Evolutionary conservation across 2,888 invertebrate species (phyloP).

Genomic region (Hipparchia sbordonii): DNA sequence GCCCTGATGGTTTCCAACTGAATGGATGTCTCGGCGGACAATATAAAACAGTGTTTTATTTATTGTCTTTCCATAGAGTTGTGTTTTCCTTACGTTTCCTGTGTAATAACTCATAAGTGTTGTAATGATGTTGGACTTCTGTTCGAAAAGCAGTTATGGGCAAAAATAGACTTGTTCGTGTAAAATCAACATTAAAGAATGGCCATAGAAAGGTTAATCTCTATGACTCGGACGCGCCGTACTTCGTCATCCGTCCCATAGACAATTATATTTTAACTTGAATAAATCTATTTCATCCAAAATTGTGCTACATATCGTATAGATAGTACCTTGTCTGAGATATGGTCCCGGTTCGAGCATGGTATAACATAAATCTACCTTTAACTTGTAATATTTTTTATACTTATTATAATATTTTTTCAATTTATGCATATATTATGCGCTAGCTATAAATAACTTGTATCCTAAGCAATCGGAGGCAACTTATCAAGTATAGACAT

Average conservation of each 20-base stretch:
- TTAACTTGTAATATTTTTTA: background rate
- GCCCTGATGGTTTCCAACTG: constrained; percentile 65
- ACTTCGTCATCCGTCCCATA: no score
- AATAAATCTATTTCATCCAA: no score
- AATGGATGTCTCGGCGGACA: constrained; percentile 60
- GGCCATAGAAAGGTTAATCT: no score
- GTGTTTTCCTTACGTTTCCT: constrained; percentile 76
- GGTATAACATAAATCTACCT: background rate
- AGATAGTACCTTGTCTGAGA: background rate
- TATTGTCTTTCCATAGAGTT: constrained; percentile 53
- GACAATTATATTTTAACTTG: no score
- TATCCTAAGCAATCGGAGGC: constrained; percentile 46
- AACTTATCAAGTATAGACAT: constrained; percentile 68
- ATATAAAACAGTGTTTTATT: constrained; percentile 69
- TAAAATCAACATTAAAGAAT: no score
- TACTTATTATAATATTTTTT: constrained; percentile 1
- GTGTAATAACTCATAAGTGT: constrained; percentile 35
- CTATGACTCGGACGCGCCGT: no score
- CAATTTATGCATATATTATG: constrained; percentile 5
- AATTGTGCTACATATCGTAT: no score
- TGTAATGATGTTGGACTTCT: constrained; percentile 11
- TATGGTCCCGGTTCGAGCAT: no score
- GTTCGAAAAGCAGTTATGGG: background rate
- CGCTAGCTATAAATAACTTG: constrained; percentile 36
- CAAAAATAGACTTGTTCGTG: no score